Evolutionary conservation across 35 echinoderm and acorn worm species (phyloP), one percentile per base, ranked within the genome.

Genomic region (Apostichopus japonicus): DNA sequence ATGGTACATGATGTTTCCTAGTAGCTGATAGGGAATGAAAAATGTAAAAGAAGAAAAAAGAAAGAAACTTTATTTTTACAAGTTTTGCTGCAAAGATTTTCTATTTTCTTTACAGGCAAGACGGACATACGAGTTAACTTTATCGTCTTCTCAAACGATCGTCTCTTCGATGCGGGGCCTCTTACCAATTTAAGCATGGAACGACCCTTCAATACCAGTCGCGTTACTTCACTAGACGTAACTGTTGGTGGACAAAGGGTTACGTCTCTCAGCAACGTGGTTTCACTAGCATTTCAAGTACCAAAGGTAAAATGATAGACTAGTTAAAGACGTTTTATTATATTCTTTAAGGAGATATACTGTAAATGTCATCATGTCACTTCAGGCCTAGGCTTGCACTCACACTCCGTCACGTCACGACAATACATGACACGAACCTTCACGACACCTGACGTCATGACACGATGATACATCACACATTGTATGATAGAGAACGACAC

Each of bases 81-180:
- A 61, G 57, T 61, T 59, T 61, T 13, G 4, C 7, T 61, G 13
- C 13, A 61, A 61, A 61, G n/a, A 75, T 19, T 19, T 75, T 0
- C 0, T 7, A 14, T 83, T 58, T 53, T 17, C 2, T 57, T 58
- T 21, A 54, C 54, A 84, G 81, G 54, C 1, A 58, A 57, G 5
- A 23, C 54, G 53, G 53, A 21, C 15, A n/a, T 84, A 8, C 17
- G 81, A 54, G 81, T 84, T 5, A 58, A 84, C 16, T 84, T 84
- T 24, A 59, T 84, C n/a, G 81, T 84, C 81, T 84, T 57, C 81
- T n/a, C 33, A 57, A 58, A 84, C 81, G 24, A 54, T 24, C 81
- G 55, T n/a, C 81, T 84, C 2, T 84, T 84, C 8, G 56, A 84
- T 23, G 16, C n/a, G 56, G 81, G 16, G 9, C 17, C 10, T 9